phyloP scores from a whole-genome alignment of 2,888 invertebrate genomes.

The Mantis religiosa region DNA sequence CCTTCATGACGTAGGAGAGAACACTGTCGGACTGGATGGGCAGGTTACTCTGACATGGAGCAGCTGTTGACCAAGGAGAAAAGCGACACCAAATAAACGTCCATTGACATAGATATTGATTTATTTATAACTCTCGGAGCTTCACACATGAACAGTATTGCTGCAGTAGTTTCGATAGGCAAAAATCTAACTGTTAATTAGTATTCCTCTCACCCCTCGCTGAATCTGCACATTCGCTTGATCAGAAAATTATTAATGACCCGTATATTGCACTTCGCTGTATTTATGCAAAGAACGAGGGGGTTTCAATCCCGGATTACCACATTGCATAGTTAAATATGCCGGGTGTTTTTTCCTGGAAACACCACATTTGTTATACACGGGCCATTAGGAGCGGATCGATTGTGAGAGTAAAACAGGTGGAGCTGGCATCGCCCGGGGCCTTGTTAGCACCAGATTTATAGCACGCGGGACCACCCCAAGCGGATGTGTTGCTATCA shows the following conservation, averaged over 20 bases:
- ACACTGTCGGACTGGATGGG: too few relatives aligned
- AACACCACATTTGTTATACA: not conserved
- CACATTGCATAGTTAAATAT: not conserved
- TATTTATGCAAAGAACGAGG: not conserved
- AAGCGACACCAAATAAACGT: too few relatives aligned
- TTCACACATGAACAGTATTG: too few relatives aligned
- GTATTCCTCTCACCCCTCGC: too few relatives aligned
- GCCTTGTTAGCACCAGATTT: conserved; percentile 4
- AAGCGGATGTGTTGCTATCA: not conserved
- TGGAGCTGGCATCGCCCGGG: not conserved
- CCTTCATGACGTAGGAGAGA: too few relatives aligned
- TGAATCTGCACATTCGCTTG: not conserved
- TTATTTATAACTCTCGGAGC: too few relatives aligned
- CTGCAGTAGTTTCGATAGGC: too few relatives aligned
- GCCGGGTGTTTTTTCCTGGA: not conserved
- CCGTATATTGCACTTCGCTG: not conserved
- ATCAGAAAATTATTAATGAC: not conserved
- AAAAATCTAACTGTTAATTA: too few relatives aligned
- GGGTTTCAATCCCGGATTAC: not conserved
- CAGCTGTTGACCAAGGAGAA: too few relatives aligned
- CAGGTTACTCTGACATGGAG: too few relatives aligned
- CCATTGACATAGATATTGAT: too few relatives aligned
- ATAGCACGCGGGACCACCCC: not conserved
- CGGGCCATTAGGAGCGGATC: not conserved
- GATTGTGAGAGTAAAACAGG: conserved; percentile 1